Evolutionary conservation across 2,797 vertebrate genomes (phyloP), one percentile per base, ranked within the genome.

Genomic region (Mus caroli): DNA sequence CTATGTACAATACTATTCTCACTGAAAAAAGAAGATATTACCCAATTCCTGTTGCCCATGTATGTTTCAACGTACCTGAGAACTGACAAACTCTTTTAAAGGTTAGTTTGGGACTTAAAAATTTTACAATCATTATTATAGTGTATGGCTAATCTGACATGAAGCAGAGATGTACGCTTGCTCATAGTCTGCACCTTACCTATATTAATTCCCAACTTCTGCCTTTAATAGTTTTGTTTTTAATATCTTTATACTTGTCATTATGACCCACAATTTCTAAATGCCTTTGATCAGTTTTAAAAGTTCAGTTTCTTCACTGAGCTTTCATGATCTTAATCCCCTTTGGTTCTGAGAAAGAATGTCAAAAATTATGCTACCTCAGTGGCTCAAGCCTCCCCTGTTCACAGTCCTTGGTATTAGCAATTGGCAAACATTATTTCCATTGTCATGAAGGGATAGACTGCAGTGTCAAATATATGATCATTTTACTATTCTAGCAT

Each of bases 291-390:
- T n/a, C 5, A 43, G 46, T 86, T 75, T 31, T 43, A 52, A 85
- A 40, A 64, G 34, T 78, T 80, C 7, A 46, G 71, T 89, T 90
- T 94, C 15, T 84, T 93, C 12, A 75, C 22, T 82, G 46, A 77
- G 13, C 0, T 84, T 11, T 95, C 6, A 78, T 9, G 22, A 37
- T 54, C n/a, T 52, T 88, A 31, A 28, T 28, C n/a, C 24, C 78
- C 13, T 77, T 50, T 71, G 82, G 1, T 14, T 91, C 56, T 62
- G 78, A 94, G 54, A 76, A 89, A 31, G 11, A 69, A 43, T 40
- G 43, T 5, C 40, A 60, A 58, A 56, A 86, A 1, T 76, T 3
- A n/a, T 20, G 6, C 15, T 93, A 3, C 4, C 34, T 0, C 17
- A 31, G 12, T 64, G 54, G 6, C 43, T 20, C 17, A 31, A 26